phyloP scores from a whole-genome alignment of 2,113 vertebrate genomes.

The Aleadryas rufinucha region DNA sequence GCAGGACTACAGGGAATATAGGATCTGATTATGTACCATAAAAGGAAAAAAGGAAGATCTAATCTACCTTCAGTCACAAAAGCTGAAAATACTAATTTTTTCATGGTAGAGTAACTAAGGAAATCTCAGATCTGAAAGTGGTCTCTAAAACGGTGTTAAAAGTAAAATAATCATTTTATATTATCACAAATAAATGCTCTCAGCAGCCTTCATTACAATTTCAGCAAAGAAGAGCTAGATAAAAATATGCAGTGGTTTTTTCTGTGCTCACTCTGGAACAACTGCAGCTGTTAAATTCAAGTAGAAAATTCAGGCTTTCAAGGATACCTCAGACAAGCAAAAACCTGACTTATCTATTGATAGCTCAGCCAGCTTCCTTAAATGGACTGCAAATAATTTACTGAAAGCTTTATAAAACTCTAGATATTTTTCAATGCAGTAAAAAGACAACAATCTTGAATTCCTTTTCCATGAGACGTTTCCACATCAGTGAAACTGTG shows the following conservation, averaged over 20 bases:
- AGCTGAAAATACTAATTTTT: background rate
- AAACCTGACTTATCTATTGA: slow-evolving; percentile 41
- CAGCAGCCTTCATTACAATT: background rate
- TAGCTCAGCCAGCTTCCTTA: slow-evolving; percentile 27
- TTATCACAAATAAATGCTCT: background rate
- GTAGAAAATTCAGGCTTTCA: slow-evolving; percentile 24
- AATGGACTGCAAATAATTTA: slow-evolving; percentile 30
- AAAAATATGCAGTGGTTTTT: background rate
- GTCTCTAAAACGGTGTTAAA: background rate
- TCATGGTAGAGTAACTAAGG: background rate
- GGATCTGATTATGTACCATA: background rate
- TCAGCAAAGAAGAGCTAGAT: background rate
- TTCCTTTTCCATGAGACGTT: slow-evolving; percentile 20
- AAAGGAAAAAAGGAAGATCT: background rate
- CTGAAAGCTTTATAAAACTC: slow-evolving; percentile 35
- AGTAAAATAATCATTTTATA: background rate
- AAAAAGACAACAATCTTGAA: slow-evolving; percentile 38
- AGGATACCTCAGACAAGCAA: slow-evolving; percentile 16
- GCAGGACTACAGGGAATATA: background rate
- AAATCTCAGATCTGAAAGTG: background rate
- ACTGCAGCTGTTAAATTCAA: slow-evolving; percentile 13
- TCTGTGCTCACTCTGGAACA: background rate
- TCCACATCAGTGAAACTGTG: slow-evolving; percentile 1
- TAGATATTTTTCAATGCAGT: slow-evolving; percentile 34
- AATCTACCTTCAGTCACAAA: background rate